Base-by-base conservation (phyloP, 2,113 vertebrate species). In the Gadus macrocephalus region DNA sequence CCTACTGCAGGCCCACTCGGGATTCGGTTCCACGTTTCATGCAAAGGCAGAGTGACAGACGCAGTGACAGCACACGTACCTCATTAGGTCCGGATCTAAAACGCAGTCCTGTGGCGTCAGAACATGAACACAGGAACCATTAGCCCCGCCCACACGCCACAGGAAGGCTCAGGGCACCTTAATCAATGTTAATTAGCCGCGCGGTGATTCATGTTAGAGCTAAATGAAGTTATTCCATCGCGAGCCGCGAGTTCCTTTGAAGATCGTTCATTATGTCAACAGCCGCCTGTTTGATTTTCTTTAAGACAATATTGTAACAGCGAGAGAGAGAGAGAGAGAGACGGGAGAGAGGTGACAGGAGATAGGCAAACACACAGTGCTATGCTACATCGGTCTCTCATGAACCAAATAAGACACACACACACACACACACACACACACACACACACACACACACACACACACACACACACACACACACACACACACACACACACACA, bases 131-230 rank as follows among this genome's bases (percentile, higher is more conserved):
- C 76, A 75, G 84, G 78, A 86, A 55, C 42, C 12, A 49, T 49
- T 49, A 49, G 82, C 62, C 71, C 69, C 68, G 60, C 64, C 70
- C 79, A 68, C 70, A 55, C 60, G 64, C 71, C 28, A 64, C 15
- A 64, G 64, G 38, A 83, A 78, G 71, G 88, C 89, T 89, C 75
- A 79, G 81, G 86, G 88, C 89, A 84, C 75, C 87, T 91, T 92
- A 89, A 90, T 61, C 86, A 92, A 89, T 90, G 92, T 89, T 95
- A 94, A 96, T 96, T 95, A 94, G 91, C 85, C 84, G 92, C 92
- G 93, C 91, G 92, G 92, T 90, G 85, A 95, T 94, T 94, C 91
- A 94, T 94, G 93, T 91, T 87, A 87, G 93, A 91, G 93, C 94
- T 94, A 93, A 93, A 95, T 92, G 83, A 92, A 93, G 92, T 94